Percentiles rank a stretch among this genome's conserved stretches.
Conservation (phyloP, 2,797 vertebrate species). For the Champsocephalus esox region DNA sequence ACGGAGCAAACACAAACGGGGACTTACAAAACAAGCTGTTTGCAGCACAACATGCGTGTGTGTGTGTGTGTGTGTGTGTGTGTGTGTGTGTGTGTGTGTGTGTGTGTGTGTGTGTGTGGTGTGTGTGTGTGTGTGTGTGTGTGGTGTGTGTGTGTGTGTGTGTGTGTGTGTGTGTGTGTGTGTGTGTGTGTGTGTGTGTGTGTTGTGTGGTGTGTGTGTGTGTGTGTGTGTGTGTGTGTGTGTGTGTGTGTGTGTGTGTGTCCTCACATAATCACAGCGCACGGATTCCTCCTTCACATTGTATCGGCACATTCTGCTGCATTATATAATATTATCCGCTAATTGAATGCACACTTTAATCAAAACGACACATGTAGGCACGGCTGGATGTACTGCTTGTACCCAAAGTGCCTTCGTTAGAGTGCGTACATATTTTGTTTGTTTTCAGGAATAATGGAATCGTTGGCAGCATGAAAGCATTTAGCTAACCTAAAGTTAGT, state of each 20-base stretch:
- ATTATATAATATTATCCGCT: slow-evolving; percentile 41
- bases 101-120: not conserved
- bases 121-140: slow-evolving; percentile 8
- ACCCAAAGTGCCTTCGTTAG: slow-evolving; percentile 52
- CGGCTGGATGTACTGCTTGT: slow-evolving; percentile 49
- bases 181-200: slow-evolving; percentile 6
- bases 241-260: not conserved
- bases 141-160: not conserved
- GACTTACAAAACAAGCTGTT: slow-evolving; percentile 61
- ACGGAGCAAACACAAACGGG: slow-evolving; percentile 43
- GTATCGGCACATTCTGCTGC: slow-evolving; percentile 48
- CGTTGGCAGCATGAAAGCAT: slow-evolving; percentile 27
- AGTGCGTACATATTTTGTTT: slow-evolving; percentile 40
- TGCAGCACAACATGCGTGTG: slow-evolving; percentile 51
- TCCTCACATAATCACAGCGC: slow-evolving; percentile 38
- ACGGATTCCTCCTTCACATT: slow-evolving; percentile 35
- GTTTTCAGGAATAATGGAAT: slow-evolving; percentile 57
- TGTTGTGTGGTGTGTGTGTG: not conserved
- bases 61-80: not conserved
- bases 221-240: slow-evolving; percentile 9
- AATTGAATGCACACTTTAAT: slow-evolving; percentile 43
- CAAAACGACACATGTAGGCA: slow-evolving; percentile 19
- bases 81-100: slow-evolving; percentile 4
- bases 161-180: slow-evolving; percentile 4
- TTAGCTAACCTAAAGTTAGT: slow-evolving; percentile 47